These are phyloP conservation scores for Saccostrea cuccullata DNA, from an alignment of 1,140 invertebrate genomes.

Conservation along the genomic window DNA sequence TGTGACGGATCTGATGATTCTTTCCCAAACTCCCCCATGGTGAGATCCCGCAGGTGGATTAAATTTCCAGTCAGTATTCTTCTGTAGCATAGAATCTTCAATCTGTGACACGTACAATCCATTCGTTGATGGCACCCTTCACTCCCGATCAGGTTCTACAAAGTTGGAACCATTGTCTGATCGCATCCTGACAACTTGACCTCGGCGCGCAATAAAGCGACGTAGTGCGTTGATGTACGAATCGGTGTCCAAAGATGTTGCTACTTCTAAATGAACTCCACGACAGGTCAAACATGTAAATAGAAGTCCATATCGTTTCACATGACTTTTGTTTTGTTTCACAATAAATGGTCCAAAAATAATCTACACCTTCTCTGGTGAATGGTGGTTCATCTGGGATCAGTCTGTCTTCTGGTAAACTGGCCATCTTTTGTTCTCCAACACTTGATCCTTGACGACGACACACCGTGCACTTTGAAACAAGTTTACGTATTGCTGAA, in stretches of 20 bases:
- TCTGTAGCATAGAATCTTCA: slow-evolving; percentile 47
- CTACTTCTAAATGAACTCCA: slow-evolving; percentile 59
- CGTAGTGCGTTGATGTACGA: slow-evolving; percentile 50
- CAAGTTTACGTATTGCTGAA: too few species aligned
- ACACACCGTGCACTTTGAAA: too few species aligned
- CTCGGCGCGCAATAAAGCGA: slow-evolving; percentile 51
- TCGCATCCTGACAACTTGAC: slow-evolving; percentile 21
- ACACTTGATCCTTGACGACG: too few species aligned
- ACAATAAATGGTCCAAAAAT: slow-evolving; percentile 59
- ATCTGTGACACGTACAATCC: slow-evolving; percentile 50
- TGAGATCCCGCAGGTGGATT: slow-evolving; percentile 60
- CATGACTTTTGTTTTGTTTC: slow-evolving; percentile 49
- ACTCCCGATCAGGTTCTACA: slow-evolving; percentile 43
- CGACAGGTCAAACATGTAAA: slow-evolving; percentile 57
- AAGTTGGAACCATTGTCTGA: slow-evolving; percentile 55
- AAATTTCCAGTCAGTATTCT: slow-evolving; percentile 56
- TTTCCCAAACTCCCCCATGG: slow-evolving; percentile 57
- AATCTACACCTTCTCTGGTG: slow-evolving; percentile 53
- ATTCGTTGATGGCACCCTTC: slow-evolving; percentile 38
- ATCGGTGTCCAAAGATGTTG: slow-evolving; percentile 33
- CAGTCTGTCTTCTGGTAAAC: not conserved
- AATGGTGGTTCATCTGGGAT: slow-evolving; percentile 52
- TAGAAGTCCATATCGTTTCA: slow-evolving; percentile 58
- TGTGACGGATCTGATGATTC: slow-evolving; percentile 49
- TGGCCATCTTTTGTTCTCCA: too few species aligned